A percentile compares a stretch with the other conserved stretches of the same genome.
Conservation (phyloP, 1,140 invertebrate species). For the Cephus cinctus region DNA sequence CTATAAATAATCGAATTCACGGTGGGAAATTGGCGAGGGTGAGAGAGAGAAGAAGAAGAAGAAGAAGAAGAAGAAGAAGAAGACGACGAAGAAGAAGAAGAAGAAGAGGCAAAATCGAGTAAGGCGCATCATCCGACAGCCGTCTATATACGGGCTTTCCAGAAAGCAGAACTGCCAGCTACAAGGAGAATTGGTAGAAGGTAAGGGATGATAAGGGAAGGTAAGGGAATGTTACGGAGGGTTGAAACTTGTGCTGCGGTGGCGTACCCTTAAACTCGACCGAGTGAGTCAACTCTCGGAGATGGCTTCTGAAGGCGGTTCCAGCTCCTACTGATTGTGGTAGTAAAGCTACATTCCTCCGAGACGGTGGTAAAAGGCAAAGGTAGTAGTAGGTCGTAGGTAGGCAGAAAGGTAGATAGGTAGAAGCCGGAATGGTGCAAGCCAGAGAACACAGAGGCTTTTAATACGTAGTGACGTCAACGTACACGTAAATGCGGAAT, state of each 20-base stretch:
- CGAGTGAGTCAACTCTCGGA: constrained; percentile 27
- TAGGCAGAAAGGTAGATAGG: constrained; percentile 19
- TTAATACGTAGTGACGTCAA: constrained; percentile 51
- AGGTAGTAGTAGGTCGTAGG: constrained; percentile 4
- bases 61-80: neutral
- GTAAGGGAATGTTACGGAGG: no score
- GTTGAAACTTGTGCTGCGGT: no score
- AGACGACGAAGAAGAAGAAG: constrained; percentile 17
- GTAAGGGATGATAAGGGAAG: no score
- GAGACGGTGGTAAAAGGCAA: neutral
- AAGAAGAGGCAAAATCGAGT: constrained; percentile 16
- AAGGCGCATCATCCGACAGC: no score
- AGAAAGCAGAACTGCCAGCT: no score
- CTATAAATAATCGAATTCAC: constrained; percentile 53
- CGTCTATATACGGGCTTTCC: no score
- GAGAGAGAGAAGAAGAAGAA: constrained; percentile 14
- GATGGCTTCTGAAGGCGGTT: neutral
- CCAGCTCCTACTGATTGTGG: neutral
- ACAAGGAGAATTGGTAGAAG: no score
- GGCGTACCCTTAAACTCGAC: constrained; percentile 23
- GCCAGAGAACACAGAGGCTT: constrained; percentile 37
- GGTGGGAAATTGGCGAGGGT: constrained; percentile 44
- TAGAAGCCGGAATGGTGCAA: constrained; percentile 8
- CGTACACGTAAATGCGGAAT: constrained; percentile 54
- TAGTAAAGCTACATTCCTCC: no score